Evolutionary conservation across 2,797 vertebrate species (phyloP).

Genomic region (Brotula barbata): DNA sequence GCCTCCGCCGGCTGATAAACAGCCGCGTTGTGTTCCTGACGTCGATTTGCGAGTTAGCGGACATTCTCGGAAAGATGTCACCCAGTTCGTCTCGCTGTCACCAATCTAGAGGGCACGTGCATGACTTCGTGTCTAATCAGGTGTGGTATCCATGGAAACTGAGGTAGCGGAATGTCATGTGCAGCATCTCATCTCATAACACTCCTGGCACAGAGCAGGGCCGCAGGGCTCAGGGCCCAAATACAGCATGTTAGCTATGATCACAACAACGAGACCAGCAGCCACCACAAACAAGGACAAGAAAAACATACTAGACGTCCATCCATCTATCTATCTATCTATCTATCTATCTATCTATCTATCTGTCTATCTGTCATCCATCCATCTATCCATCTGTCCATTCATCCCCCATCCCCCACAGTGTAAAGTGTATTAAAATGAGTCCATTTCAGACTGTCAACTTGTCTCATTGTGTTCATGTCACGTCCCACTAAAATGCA

Average conservation of each 20-base stretch:
- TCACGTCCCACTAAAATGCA: background rate
- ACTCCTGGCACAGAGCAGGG: conserved; percentile 52
- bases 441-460: too few species aligned
- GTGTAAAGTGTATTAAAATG: too few species aligned
- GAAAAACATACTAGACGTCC: too few species aligned
- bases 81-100: conserved; percentile 57
- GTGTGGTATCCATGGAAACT: conserved; percentile 79
- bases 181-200: conserved; percentile 54
- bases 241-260: conserved; percentile 49
- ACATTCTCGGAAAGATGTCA: conserved; percentile 59
- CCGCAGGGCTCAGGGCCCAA: conserved; percentile 51
- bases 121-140: conserved; percentile 75
- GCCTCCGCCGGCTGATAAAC: conserved; percentile 36
- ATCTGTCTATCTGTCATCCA: too few species aligned
- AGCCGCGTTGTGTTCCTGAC: conserved; percentile 12
- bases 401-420: too few species aligned
- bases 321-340: too few species aligned
- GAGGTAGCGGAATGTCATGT: conserved; percentile 68
- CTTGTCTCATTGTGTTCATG: background rate
- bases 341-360: too few species aligned
- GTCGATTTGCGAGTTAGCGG: conserved; percentile 17
- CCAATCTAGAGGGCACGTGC: conserved; percentile 63
- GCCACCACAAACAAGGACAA: conserved; percentile 34
- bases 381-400: too few species aligned
- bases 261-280: conserved; percentile 43